Conservation (phyloP, 1,140 invertebrate species). For the Argopecten irradians region DNA sequence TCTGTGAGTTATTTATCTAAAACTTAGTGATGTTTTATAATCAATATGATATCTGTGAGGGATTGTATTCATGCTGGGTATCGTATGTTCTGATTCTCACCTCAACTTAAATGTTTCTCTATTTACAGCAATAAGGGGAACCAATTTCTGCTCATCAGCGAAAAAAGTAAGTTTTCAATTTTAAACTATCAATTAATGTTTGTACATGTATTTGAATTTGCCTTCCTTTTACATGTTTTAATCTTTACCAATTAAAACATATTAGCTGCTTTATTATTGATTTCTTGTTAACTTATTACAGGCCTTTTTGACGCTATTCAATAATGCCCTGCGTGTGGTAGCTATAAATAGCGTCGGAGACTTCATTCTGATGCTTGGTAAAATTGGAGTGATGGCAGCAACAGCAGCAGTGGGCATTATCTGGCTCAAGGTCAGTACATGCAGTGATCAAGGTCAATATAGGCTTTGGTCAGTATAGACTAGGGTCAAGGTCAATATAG, state of each 20-base stretch:
- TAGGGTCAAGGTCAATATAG: neutral
- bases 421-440: constrained; percentile 80
- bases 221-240: neutral
- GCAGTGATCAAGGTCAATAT: neutral
- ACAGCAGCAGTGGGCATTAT: constrained; percentile 71
- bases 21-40: too few relatives aligned
- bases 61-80: too few relatives aligned
- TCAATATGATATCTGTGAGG: too few relatives aligned
- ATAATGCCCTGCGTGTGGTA: constrained; percentile 90
- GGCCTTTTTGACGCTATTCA: constrained; percentile 72
- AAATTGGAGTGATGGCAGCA: constrained; percentile 87
- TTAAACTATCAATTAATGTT: neutral
- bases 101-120: too few relatives aligned
- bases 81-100: too few relatives aligned
- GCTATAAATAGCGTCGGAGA: constrained; percentile 96
- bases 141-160: constrained; percentile 75
- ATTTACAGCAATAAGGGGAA: constrained; percentile 74
- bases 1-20: too few relatives aligned
- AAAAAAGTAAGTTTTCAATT: constrained; percentile 67
- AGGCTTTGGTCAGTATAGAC: neutral
- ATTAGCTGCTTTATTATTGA: neutral
- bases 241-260: neutral
- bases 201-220: neutral
- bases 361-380: constrained; percentile 95
- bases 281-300: constrained; percentile 52